phyloP scores from a whole-genome alignment of 2,888 invertebrate species.

The Chorisops tibialis region DNA sequence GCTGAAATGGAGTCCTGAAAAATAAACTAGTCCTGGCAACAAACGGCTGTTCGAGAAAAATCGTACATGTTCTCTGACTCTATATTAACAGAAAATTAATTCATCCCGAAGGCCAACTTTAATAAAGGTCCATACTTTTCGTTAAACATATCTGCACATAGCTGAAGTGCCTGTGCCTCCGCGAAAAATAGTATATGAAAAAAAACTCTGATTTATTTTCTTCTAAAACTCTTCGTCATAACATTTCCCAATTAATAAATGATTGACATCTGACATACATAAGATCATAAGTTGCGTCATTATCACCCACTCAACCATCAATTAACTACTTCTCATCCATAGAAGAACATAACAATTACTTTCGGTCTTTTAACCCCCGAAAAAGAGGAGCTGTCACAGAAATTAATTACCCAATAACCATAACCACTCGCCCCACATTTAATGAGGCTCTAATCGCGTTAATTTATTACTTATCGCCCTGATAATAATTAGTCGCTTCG shows the following conservation, averaged over 20 bases:
- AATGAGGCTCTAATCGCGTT: slow-evolving; percentile 26
- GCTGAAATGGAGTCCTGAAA: no score
- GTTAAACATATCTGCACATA: no score
- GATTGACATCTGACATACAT: slow-evolving; percentile 22
- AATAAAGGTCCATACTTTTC: no score
- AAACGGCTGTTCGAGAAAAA: no score
- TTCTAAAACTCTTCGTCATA: no score
- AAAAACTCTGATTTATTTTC: no score
- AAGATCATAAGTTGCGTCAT: background rate
- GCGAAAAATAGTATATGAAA: no score
- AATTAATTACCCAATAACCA: slow-evolving; percentile 21
- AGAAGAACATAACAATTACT: slow-evolving; percentile 5
- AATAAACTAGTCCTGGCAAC: no score
- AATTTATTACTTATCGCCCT: slow-evolving; percentile 20
- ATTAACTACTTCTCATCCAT: background rate
- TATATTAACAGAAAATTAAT: no score
- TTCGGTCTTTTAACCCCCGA: background rate
- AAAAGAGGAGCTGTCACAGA: slow-evolving; percentile 11
- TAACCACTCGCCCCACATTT: slow-evolving; percentile 20
- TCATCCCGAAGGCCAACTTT: no score
- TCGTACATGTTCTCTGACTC: no score
- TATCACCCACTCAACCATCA: slow-evolving; percentile 19
- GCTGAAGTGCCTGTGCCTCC: no score
- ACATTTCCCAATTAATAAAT: slow-evolving; percentile 2
- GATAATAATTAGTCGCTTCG: slow-evolving; percentile 19